Evolutionary conservation across 2,797 vertebrate genomes (phyloP).

Genomic region (Manis crassicaudata): DNA sequence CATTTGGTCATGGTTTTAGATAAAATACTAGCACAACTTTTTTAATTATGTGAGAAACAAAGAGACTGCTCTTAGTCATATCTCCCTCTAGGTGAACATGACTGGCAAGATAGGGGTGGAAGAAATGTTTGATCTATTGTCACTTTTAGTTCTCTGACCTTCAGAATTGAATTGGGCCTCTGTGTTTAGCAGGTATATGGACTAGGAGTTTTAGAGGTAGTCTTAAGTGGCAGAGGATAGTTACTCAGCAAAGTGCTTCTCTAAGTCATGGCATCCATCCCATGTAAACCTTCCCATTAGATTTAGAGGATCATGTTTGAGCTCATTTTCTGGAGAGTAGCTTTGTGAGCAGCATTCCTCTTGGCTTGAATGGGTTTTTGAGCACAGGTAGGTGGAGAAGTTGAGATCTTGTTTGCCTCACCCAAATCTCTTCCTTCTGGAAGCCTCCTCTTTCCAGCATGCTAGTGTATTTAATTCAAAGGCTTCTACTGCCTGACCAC

Average conservation of each 20-base stretch:
- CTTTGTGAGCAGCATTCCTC: background rate
- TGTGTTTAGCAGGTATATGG: background rate
- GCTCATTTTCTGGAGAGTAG: background rate
- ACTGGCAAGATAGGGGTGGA: background rate
- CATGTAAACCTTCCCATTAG: background rate
- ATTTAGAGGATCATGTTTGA: background rate
- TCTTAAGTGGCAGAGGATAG: background rate
- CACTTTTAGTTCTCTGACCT: background rate
- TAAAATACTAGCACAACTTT: slow-evolving; percentile 49
- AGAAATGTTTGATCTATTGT: background rate
- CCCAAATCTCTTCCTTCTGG: background rate
- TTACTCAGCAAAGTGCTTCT: background rate
- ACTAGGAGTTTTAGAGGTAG: background rate
- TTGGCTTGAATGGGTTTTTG: background rate
- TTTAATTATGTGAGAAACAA: slow-evolving; percentile 42
- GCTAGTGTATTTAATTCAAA: background rate
- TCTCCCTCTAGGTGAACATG: background rate
- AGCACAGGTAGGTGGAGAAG: background rate
- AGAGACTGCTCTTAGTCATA: slow-evolving; percentile 12
- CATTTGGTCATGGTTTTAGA: slow-evolving; percentile 50
- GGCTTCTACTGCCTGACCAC: background rate
- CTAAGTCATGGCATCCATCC: background rate
- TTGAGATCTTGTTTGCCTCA: background rate
- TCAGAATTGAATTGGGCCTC: background rate
- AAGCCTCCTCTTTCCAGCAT: background rate